Percentiles rank a stretch among this genome's conserved stretches.
These are phyloP conservation scores for Lepidurus packardi DNA, from an alignment of 1,140 invertebrate species.

Conservation along the genomic window DNA sequence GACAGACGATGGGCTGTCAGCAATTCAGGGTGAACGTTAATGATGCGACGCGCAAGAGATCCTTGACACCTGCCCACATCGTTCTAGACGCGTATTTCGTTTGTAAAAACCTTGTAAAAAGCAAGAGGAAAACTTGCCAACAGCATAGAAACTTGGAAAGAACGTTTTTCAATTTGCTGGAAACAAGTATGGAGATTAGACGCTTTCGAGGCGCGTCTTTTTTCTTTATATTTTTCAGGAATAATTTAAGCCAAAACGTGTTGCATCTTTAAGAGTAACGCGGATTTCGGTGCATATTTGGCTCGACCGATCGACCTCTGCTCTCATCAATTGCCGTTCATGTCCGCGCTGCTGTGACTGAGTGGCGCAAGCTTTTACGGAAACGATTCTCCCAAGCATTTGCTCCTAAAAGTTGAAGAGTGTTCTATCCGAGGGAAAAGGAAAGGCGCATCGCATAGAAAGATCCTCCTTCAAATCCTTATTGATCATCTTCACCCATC, in stretches of 20 bases:
- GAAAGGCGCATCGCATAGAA: neutral
- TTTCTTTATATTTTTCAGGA: neutral
- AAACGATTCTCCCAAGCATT: neutral
- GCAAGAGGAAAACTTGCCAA: too few relatives aligned
- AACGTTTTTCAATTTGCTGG: too few relatives aligned
- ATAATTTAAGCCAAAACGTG: neutral
- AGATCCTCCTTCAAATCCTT: conserved; percentile 12
- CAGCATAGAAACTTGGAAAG: too few relatives aligned
- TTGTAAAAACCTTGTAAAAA: too few relatives aligned
- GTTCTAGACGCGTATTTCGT: neutral
- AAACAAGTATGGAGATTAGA: too few relatives aligned
- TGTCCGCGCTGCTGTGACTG: neutral
- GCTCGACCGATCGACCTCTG: conserved; percentile 12
- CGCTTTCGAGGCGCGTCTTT: neutral
- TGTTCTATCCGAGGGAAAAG: neutral
- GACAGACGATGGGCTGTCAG: conserved; percentile 8
- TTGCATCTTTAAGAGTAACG: neutral
- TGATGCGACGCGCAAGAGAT: neutral
- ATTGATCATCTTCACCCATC: conserved; percentile 13
- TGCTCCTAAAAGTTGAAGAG: neutral
- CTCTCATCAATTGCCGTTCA: neutral
- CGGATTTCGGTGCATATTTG: neutral
- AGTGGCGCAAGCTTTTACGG: neutral
- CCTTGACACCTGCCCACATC: conserved; percentile 13
- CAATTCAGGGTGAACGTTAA: neutral